Percentiles rank a stretch among this genome's conserved stretches.
Evolutionary conservation across 1,140 invertebrate species (phyloP).

Genomic region (Plutomurus gul): DNA sequence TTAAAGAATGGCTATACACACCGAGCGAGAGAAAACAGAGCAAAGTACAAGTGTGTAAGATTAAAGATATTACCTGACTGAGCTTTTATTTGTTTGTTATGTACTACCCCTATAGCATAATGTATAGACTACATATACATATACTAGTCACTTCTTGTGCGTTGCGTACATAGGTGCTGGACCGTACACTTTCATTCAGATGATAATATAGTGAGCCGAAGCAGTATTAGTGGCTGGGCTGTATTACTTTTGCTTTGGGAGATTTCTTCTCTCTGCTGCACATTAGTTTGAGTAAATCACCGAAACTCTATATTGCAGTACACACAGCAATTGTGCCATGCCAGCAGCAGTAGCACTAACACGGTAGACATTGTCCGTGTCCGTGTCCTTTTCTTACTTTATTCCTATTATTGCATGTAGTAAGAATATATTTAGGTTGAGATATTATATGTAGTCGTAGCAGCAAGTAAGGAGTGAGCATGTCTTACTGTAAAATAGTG

Average conservation of each 20-base stretch:
- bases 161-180: no score
- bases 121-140: background rate
- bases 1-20: background rate
- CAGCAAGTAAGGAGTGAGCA: background rate
- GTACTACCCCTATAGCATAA: background rate
- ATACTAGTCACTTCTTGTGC: no score
- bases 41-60: background rate
- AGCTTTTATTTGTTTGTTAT: background rate
- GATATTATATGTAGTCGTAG: background rate
- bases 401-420: background rate
- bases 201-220: no score
- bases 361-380: background rate
- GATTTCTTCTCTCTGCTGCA: constrained; percentile 2
- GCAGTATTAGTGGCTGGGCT: no score
- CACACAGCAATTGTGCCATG: no score
- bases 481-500: background rate
- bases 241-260: background rate
- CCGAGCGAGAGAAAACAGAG: no score
- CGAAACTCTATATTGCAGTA: background rate
- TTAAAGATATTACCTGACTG: background rate
- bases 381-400: background rate
- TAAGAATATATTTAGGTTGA: background rate
- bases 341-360: background rate
- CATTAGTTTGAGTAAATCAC: constrained; percentile 30
- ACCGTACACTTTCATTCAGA: no score